Evolutionary conservation across 2,797 vertebrate genomes (phyloP).

Genomic region (Pipistrellus nathusii): DNA sequence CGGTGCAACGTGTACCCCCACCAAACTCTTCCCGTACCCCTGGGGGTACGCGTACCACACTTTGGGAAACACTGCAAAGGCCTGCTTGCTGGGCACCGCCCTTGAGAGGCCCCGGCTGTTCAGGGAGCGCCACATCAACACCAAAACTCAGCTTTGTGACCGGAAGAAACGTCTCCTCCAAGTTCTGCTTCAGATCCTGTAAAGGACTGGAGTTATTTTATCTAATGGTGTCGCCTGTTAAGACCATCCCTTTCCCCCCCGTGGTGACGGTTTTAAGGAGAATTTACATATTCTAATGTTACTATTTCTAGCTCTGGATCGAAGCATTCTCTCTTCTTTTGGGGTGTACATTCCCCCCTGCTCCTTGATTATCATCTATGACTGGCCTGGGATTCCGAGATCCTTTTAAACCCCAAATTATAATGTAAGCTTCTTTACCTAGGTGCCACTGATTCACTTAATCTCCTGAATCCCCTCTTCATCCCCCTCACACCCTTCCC

Average conservation of each 20-base stretch:
- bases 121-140: neutral
- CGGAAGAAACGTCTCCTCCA: neutral
- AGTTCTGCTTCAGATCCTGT: neutral
- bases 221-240: neutral
- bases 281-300: conserved; percentile 1
- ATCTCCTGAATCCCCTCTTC: neutral
- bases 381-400: neutral
- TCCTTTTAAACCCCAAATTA: conserved; percentile 26
- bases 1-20: too few species aligned
- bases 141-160: neutral
- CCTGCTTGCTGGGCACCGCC: neutral
- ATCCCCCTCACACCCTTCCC: neutral
- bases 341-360: neutral
- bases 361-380: neutral
- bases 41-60: too few species aligned
- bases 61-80: neutral
- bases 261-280: neutral
- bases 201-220: neutral
- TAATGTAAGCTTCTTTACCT: neutral
- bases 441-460: neutral
- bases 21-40: too few species aligned
- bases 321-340: neutral
- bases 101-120: neutral
- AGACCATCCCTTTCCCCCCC: neutral
- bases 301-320: neutral